phyloP scores from a whole-genome alignment of 1,140 invertebrate genomes.

The Musca domestica region DNA sequence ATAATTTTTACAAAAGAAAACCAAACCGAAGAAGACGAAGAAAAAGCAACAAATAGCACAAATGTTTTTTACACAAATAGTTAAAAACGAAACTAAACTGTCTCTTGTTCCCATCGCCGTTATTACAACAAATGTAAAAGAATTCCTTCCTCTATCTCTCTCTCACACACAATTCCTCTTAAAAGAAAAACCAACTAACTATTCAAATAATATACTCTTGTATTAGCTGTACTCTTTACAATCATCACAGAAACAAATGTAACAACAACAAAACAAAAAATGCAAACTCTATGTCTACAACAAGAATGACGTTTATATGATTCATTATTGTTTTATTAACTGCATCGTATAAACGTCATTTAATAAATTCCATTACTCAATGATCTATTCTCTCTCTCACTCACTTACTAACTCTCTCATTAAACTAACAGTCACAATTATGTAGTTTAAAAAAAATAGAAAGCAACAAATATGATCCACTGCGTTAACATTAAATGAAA shows the following conservation, averaged over 20 bases:
- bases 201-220: slow-evolving; percentile 2
- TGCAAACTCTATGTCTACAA: no score
- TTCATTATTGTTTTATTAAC: no score
- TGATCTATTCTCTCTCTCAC: no score
- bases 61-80: neutral
- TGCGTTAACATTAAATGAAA: slow-evolving; percentile 15
- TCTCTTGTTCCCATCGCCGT: neutral
- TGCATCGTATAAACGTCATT: no score
- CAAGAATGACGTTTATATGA: no score
- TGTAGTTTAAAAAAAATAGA: slow-evolving; percentile 3
- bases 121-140: neutral
- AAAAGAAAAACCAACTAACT: neutral
- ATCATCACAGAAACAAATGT: no score
- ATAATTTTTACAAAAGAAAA: neutral
- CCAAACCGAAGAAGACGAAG: neutral
- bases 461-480: slow-evolving; percentile 12
- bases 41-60: neutral
- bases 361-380: no score
- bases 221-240: neutral
- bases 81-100: neutral
- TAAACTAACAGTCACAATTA: slow-evolving; percentile 12
- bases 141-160: slow-evolving; percentile 6
- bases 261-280: no score
- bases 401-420: neutral
- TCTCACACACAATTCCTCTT: neutral